phyloP scores from a whole-genome alignment of 2,797 vertebrate genomes.

The Helicolenus hilgendorfi region DNA sequence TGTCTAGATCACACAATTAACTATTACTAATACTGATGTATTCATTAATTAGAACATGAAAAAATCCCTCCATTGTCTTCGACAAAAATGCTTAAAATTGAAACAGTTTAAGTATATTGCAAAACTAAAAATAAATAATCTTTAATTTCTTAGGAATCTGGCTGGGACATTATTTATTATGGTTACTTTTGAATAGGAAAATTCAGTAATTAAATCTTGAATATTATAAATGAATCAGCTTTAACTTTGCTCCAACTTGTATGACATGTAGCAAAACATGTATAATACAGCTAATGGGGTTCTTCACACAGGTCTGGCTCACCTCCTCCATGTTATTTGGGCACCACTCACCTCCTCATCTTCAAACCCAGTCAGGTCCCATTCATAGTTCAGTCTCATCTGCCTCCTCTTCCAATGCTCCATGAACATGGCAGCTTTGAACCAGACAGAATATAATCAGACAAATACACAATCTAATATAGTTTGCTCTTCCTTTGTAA shows the following conservation, averaged over 20 bases:
- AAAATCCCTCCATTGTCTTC: neutral
- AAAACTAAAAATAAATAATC: neutral
- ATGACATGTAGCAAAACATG: neutral
- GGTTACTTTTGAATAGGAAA: neutral
- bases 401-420: slow-evolving; percentile 99
- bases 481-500: no score
- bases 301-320: neutral
- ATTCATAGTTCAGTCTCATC: slow-evolving; percentile 98
- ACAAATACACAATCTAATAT: neutral
- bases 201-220: neutral
- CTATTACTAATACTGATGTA: neutral
- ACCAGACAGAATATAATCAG: neutral
- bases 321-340: neutral
- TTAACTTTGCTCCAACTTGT: neutral
- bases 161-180: neutral
- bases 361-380: slow-evolving; percentile 98
- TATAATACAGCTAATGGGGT: neutral
- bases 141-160: neutral
- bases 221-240: neutral
- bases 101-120: neutral
- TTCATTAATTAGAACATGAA: neutral
- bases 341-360: slow-evolving; percentile 95
- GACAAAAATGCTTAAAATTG: neutral
- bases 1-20: neutral
- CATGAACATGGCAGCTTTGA: slow-evolving; percentile 98